These are phyloP conservation scores for Ammodytes marinus DNA, from an alignment of 2,113 vertebrate species.

Conservation along the genomic window DNA sequence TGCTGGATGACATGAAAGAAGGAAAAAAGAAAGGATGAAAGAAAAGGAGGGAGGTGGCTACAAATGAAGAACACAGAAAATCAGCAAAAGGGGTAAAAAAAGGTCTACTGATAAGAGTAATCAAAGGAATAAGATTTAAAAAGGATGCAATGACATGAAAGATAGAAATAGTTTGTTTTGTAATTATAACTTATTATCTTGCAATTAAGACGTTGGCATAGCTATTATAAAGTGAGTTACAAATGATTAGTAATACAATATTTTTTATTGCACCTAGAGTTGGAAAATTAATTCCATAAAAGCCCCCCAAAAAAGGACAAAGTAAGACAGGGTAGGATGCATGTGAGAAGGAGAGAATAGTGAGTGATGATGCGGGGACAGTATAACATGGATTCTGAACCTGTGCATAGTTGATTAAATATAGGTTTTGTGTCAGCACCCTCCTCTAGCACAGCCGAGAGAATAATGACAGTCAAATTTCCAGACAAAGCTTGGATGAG, in stretches of 20 bases:
- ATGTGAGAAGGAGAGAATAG: neutral
- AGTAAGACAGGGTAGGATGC: neutral
- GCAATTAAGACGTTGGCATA: too few species aligned
- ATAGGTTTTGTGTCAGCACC: neutral
- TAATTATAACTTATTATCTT: too few species aligned
- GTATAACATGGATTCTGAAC: too few species aligned
- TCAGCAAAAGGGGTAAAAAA: neutral
- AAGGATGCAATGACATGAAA: neutral
- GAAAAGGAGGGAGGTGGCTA: neutral
- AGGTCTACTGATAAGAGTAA: neutral
- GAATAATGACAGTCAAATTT: neutral
- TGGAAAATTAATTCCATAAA: too few species aligned
- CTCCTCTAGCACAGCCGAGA: neutral
- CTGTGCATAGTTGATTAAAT: neutral
- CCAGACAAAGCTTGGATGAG: neutral
- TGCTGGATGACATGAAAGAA: neutral
- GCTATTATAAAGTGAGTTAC: neutral
- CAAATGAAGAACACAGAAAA: conserved; percentile 5
- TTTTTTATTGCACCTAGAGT: too few species aligned
- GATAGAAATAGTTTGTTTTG: too few species aligned
- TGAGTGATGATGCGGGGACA: neutral
- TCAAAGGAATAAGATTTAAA: neutral
- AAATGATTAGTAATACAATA: neutral
- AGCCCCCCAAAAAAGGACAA: neutral
- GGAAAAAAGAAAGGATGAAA: neutral